These are phyloP conservation scores for Phorcus lineatus DNA, from an alignment of 2,888 invertebrate genomes.

Conservation along the genomic window DNA sequence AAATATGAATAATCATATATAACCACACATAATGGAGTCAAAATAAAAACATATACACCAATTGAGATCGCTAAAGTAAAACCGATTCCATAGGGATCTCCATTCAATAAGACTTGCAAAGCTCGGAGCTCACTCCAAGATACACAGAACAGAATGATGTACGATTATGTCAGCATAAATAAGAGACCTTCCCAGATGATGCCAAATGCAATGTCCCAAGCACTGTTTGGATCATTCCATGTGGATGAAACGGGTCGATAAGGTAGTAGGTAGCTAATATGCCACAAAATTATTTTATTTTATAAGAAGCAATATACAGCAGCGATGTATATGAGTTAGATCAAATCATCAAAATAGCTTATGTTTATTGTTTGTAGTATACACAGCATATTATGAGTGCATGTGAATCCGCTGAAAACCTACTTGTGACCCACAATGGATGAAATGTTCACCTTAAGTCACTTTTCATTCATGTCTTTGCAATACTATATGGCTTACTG, in stretches of 20 bases:
- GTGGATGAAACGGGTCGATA: background rate
- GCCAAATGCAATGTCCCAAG: background rate
- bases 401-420: too few species aligned
- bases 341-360: too few species aligned
- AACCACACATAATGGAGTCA: background rate
- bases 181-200: background rate
- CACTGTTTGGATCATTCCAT: background rate
- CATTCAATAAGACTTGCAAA: background rate
- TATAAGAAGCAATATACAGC: conserved; percentile 5
- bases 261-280: conserved; percentile 15
- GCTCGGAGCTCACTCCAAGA: background rate
- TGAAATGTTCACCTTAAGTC: too few species aligned
- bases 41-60: conserved; percentile 1
- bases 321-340: background rate
- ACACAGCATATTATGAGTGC: too few species aligned
- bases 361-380: too few species aligned
- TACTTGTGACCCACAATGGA: too few species aligned
- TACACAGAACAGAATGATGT: background rate
- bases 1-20: conserved; percentile 1
- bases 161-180: conserved; percentile 11
- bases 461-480: too few species aligned
- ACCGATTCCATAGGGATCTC: background rate
- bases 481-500: too few species aligned
- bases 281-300: conserved; percentile 15
- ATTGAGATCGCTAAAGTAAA: background rate